Evolutionary conservation across 2,797 vertebrate species (phyloP), one percentile per base, ranked within the genome.

Genomic region (Eidolon dupreanum): DNA sequence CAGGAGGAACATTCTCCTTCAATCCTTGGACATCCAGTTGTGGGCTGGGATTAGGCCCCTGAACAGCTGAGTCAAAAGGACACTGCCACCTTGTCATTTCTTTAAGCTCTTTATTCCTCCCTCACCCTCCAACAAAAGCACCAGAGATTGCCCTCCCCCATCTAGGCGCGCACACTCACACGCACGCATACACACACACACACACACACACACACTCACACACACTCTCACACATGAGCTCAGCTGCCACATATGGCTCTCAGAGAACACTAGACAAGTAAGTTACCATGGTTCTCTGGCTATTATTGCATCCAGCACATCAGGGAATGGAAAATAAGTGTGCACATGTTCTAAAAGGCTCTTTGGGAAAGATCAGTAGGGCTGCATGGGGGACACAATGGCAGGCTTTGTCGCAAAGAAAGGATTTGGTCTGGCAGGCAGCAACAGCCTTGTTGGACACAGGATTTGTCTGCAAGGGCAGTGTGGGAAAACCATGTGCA

Each of bases 61-160:
- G 95, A 97, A 98, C 98, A 98, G 98, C 98, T 98, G 98, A 98
- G 79, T 95, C 94, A 83, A 68, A 96, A 97, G 98, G 96, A 98
- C 97, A 98, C 97, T 97, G 97, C 98, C 98, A 98, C 96, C 98
- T 98, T 98, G 97, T 98, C 98, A 98, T 96, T 98, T 93, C 94
- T 97, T 97, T 92, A 94, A 96, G 92, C 94, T 82, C 95, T 98
- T 97, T 97, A 93, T 92, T 96, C 94, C 26, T 11, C 73, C 73
- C 36, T 79, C 38, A n/a, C 20, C 63, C 82, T 93, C 95, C 92
- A 86, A 96, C 90, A 98, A 98, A 97, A 83, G 66, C 94, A 57
- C 31, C 93, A 97, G 71, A 84, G 92, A 68, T 31, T 46, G 5
- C 73, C 49, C 68, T 97, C 84, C 87, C 68, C 89, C n/a, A 51